Percentiles rank a stretch among this genome's conserved stretches.
These are phyloP conservation scores for Oncopodura yosiiana DNA, from an alignment of 1,140 invertebrate species.

Conservation along the genomic window DNA sequence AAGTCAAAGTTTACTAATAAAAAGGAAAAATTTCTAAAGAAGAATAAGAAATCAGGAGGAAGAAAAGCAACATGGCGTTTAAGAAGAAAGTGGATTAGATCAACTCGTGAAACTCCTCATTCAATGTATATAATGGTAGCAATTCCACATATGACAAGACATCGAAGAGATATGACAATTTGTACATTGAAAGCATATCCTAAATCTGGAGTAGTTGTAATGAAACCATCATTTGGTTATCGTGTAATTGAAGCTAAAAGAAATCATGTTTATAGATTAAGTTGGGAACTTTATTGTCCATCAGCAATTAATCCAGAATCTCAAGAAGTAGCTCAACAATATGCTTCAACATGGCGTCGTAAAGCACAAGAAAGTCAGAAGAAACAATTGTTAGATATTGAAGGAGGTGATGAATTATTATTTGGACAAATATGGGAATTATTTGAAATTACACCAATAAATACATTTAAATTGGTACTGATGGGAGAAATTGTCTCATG, in stretches of 20 bases:
- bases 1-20: too few relatives aligned
- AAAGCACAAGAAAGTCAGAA: too few relatives aligned
- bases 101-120: neutral
- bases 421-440: neutral
- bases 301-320: slow-evolving; percentile 1
- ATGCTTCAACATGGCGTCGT: neutral
- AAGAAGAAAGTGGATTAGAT: neutral
- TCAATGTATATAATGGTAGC: slow-evolving; percentile 12
- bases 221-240: slow-evolving; percentile 6
- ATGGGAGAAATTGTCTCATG: slow-evolving; percentile 30
- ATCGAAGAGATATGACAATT: neutral
- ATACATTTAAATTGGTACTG: slow-evolving; percentile 16
- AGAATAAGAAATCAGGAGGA: too few relatives aligned
- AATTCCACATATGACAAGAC: slow-evolving; percentile 2
- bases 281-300: slow-evolving; percentile 1
- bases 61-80: too few relatives aligned
- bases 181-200: neutral
- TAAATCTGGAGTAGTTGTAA: neutral
- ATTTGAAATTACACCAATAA: slow-evolving; percentile 8
- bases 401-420: neutral
- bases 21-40: too few relatives aligned
- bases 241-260: neutral
- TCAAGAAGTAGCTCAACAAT: slow-evolving; percentile 11
- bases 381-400: too few relatives aligned
- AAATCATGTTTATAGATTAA: slow-evolving; percentile 11